Evolutionary conservation across 1,140 invertebrate species (phyloP).

Genomic region (Cyrtorhinus lividipennis): DNA sequence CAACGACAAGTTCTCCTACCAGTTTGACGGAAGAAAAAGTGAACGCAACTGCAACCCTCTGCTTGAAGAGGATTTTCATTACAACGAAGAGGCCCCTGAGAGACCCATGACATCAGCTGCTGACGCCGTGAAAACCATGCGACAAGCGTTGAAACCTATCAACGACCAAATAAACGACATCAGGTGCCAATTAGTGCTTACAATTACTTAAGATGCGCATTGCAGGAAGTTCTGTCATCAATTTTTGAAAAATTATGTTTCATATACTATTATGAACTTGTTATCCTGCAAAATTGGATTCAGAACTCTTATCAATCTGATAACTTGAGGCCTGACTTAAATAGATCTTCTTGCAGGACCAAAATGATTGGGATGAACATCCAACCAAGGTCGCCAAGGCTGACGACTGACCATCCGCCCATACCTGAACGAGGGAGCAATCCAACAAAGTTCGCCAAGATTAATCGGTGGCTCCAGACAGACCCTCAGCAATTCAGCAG

Average conservation of each 20-base stretch:
- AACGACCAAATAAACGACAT: background rate
- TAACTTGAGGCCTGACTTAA: no score
- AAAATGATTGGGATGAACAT: constrained; percentile 6
- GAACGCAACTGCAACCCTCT: background rate
- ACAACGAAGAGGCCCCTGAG: background rate
- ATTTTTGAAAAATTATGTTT: no score
- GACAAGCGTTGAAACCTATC: background rate
- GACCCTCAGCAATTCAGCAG: background rate
- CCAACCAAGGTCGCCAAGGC: background rate
- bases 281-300: no score
- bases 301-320: no score
- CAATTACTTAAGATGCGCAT: no score
- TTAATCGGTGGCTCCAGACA: background rate
- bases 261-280: no score
- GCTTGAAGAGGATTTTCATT: background rate
- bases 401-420: no score
- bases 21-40: background rate
- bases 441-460: background rate
- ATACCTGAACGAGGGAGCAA: no score
- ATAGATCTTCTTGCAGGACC: no score
- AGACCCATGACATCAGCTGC: constrained; percentile 1
- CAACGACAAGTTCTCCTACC: background rate
- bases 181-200: no score
- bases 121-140: background rate
- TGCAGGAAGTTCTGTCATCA: no score